Conservation (phyloP, 2,113 vertebrate genomes). For the Lepidothrix coronata region DNA sequence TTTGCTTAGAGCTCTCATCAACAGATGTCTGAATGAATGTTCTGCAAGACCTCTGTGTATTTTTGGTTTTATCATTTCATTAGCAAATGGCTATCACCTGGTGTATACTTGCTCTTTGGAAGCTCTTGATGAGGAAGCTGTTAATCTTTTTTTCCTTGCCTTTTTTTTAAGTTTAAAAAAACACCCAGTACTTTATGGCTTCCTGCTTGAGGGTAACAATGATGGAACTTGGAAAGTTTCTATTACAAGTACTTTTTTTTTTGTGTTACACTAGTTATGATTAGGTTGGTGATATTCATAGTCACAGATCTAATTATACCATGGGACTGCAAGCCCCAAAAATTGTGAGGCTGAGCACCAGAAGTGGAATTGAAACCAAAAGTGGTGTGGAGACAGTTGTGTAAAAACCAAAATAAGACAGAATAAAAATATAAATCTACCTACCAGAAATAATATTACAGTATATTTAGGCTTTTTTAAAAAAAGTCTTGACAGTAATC, state of each 20-base stretch:
- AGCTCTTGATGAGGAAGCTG: background rate
- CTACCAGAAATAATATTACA: background rate
- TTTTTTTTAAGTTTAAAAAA: background rate
- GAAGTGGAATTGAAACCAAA: background rate
- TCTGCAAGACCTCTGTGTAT: constrained; percentile 47
- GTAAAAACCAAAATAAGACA: background rate
- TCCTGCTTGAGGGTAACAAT: background rate
- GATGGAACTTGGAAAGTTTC: background rate
- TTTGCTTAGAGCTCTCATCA: constrained; percentile 48
- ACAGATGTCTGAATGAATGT: constrained; percentile 57
- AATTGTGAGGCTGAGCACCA: background rate
- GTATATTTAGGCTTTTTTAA: too few species aligned
- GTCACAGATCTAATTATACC: background rate
- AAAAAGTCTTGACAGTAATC: background rate
- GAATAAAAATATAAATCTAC: background rate
- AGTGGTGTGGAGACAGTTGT: background rate
- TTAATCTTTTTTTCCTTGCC: background rate
- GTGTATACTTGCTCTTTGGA: constrained; percentile 22
- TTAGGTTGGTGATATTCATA: background rate
- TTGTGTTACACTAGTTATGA: background rate
- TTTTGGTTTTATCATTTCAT: constrained; percentile 58
- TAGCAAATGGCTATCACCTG: constrained; percentile 56
- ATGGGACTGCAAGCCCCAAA: background rate
- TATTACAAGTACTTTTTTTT: background rate
- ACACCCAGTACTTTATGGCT: fast-evolving